Evolutionary conservation across 1,140 invertebrate genomes (phyloP).

Genomic region (Dryas iulia): DNA sequence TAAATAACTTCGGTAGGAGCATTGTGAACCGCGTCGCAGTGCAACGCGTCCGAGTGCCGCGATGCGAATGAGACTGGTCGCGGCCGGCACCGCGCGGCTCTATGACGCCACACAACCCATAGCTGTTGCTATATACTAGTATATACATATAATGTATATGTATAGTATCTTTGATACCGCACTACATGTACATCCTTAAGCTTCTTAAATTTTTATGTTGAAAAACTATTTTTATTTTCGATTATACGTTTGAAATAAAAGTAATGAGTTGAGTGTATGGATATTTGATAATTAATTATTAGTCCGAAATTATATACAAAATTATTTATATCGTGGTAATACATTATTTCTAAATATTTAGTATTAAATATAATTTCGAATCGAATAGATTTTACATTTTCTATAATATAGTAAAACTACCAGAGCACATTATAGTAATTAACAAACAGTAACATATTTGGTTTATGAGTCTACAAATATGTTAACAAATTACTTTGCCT

Average conservation of each 20-base stretch:
- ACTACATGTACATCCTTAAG: background rate
- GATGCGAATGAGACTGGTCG: constrained; percentile 23
- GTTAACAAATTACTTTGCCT: background rate
- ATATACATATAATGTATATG: background rate
- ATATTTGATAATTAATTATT: too few species aligned
- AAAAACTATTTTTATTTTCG: too few species aligned
- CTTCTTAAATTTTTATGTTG: background rate
- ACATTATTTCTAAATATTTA: too few species aligned
- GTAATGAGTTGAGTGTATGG: too few species aligned
- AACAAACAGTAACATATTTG: background rate
- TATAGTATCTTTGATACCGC: background rate
- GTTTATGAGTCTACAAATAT: background rate
- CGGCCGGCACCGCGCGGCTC: constrained; percentile 1
- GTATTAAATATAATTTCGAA: too few species aligned
- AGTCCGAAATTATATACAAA: too few species aligned
- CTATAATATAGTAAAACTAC: too few species aligned
- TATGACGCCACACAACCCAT: constrained; percentile 19
- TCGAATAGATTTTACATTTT: too few species aligned
- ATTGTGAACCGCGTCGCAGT: constrained; percentile 32
- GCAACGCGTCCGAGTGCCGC: constrained; percentile 20
- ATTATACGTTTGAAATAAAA: too few species aligned
- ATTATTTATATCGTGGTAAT: too few species aligned
- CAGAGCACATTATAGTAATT: background rate
- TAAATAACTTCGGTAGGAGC: constrained; percentile 36
- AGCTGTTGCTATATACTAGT: constrained; percentile 12